These are phyloP conservation scores for Diacarnus erythraeanus DNA, from an alignment of 37 sponge, comb jelly and placozoan species.

Conservation along the genomic window DNA sequence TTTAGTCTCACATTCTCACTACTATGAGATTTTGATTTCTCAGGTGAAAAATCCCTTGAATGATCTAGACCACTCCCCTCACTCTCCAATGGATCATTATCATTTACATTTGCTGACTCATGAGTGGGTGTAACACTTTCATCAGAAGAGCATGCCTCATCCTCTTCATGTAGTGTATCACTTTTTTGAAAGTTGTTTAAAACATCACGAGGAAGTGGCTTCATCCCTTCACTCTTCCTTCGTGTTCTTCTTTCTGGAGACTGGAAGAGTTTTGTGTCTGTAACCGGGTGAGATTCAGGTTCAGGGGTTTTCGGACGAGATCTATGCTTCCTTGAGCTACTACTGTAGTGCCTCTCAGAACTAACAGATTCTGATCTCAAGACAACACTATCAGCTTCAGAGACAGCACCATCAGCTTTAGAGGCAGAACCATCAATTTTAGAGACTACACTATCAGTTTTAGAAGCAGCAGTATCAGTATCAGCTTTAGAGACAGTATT, in stretches of 20 bases:
- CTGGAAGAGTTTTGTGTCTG: background rate
- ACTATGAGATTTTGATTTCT: no score
- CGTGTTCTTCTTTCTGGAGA: slow-evolving; percentile 4
- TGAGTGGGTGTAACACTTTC: background rate
- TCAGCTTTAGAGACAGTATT: background rate
- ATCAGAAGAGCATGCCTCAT: background rate
- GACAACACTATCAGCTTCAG: background rate
- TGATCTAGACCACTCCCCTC: no score
- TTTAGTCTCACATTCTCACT: background rate
- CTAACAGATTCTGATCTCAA: slow-evolving; percentile 16
- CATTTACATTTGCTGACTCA: background rate
- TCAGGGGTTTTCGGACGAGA: slow-evolving; percentile 24
- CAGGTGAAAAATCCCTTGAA: background rate
- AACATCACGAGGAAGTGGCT: background rate
- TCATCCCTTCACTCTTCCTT: slow-evolving; percentile 43
- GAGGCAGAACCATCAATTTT: background rate
- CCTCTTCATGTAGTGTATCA: slow-evolving; percentile 15
- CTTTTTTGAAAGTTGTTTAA: background rate
- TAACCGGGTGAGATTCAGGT: background rate
- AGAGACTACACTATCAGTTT: background rate
- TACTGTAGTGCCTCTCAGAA: background rate
- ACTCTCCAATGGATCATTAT: background rate
- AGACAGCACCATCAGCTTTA: no score
- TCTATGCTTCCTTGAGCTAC: background rate
- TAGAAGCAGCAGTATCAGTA: background rate